Percentiles rank a stretch among this genome's conserved stretches.
Evolutionary conservation across 2,888 invertebrate genomes (phyloP).

Genomic region (Xanthorhoe spadicearia): DNA sequence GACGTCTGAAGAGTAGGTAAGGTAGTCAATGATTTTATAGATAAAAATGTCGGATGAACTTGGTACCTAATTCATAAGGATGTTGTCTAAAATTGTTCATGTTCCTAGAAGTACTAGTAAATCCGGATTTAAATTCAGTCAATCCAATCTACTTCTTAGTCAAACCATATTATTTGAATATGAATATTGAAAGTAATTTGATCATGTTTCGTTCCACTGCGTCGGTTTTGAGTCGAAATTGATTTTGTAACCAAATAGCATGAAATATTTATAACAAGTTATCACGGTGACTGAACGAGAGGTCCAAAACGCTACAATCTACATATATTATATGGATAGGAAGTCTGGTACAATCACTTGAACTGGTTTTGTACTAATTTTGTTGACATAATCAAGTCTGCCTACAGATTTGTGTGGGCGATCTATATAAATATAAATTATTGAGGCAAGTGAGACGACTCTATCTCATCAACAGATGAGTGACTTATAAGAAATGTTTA

Average conservation of each 20-base stretch:
- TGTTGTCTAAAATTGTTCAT: too few species aligned
- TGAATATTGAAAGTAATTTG: too few species aligned
- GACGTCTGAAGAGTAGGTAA: too few species aligned
- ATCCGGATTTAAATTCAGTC: too few species aligned
- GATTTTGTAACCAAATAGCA: conserved; percentile 25
- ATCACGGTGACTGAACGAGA: conserved; percentile 46
- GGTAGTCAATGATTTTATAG: too few species aligned
- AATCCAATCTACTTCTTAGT: not conserved
- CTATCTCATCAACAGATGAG: too few species aligned
- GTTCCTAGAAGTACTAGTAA: too few species aligned
- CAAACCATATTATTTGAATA: not conserved
- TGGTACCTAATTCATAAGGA: too few species aligned
- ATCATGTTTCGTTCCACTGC: not conserved
- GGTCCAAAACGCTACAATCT: conserved; percentile 53
- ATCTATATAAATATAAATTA: conserved; percentile 12
- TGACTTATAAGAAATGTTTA: too few species aligned
- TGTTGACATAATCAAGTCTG: conserved; percentile 53
- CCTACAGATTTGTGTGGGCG: conserved; percentile 26
- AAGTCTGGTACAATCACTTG: conserved; percentile 42
- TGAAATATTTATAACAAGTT: conserved; percentile 29
- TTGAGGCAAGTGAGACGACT: conserved; percentile 15
- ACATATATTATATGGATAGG: conserved; percentile 38
- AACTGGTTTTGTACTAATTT: conserved; percentile 48
- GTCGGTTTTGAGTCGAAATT: conserved; percentile 7
- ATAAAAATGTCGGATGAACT: too few species aligned